Base-by-base conservation (phyloP, 2,797 vertebrate genomes). In the Dallia pectoralis region DNA sequence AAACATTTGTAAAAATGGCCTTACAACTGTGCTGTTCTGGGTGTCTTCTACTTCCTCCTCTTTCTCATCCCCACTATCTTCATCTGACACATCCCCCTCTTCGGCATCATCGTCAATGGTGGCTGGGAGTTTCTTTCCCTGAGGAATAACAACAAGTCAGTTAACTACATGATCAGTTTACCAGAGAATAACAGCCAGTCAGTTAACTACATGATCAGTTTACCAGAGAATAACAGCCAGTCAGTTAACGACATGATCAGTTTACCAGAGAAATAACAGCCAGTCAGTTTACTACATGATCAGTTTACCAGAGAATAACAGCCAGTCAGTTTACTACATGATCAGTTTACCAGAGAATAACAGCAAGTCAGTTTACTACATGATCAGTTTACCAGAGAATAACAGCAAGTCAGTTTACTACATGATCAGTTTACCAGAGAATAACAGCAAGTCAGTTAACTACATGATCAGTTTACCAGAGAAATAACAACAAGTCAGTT, bases 81-180 rank as follows among this genome's bases (percentile, higher is more conserved):
- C 97, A 48, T 99, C 97, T 0, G 97, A 99, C 74, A 99, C 97
- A 59, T 99, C 97, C 0, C 97, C 97, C 79, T 97, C 97, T 62
- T 98, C 96, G 9, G 89, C 96, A 18, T 95, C 93, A n/a, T 94
- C 93, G 0, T 96, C 94, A 73, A 98, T 92, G 84, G 87, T 95
- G 76, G 93, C 92, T 2, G 96, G 96, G 62, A 98, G 94, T 69
- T 99, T 99, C 88, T 98, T 99, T 8, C 96, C 97, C 97, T 98
- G 62, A 71, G 74, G 73, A 78, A 59, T 2, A 53, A 67, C 0
- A 73, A 47, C 68, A 0, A 68, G 22, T 4, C 1, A 16, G 48
- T 51, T 51, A 4, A 59, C 2, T 25, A 59, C 8, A 25, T 59
- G 3, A 27, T 2, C 25, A 27, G 3, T 44, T 14, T 59, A 11